phyloP scores from a whole-genome alignment of 2,888 invertebrate genomes.

The Lutraria lutraria region DNA sequence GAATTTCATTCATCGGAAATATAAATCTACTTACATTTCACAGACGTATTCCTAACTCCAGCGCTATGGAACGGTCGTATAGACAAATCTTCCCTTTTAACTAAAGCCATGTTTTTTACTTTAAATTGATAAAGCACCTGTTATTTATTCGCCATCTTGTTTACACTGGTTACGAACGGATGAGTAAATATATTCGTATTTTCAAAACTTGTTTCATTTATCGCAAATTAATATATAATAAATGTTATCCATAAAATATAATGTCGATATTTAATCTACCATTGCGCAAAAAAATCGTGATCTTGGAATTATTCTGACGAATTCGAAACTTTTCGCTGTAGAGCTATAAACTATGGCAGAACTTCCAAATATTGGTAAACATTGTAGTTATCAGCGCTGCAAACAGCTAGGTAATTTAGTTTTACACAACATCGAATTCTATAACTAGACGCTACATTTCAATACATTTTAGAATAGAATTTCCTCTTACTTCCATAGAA shows the following conservation, averaged over 20 bases:
- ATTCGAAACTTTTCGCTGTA: neutral
- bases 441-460: neutral
- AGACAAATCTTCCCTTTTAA: slow-evolving; percentile 58
- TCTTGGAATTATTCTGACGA: neutral
- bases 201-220: neutral
- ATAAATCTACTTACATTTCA: slow-evolving; percentile 64
- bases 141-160: slow-evolving; percentile 70
- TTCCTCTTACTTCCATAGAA: neutral
- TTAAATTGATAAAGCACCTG: slow-evolving; percentile 23
- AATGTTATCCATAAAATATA: too few species aligned
- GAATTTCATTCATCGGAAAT: neutral
- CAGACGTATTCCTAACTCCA: slow-evolving; percentile 66
- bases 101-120: slow-evolving; percentile 69
- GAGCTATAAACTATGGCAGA: slow-evolving; percentile 77
- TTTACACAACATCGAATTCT: neutral
- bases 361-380: slow-evolving; percentile 79
- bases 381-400: slow-evolving; percentile 76
- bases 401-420: slow-evolving; percentile 74
- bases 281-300: too few species aligned
- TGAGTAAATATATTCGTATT: slow-evolving; percentile 11
- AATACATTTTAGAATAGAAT: too few species aligned
- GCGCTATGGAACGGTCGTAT: slow-evolving; percentile 71
- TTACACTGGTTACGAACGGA: slow-evolving; percentile 57
- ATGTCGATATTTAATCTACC: too few species aligned
- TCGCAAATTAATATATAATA: neutral